phyloP scores from a whole-genome alignment of 1,140 invertebrate genomes.

The Cotesia vestalis region DNA sequence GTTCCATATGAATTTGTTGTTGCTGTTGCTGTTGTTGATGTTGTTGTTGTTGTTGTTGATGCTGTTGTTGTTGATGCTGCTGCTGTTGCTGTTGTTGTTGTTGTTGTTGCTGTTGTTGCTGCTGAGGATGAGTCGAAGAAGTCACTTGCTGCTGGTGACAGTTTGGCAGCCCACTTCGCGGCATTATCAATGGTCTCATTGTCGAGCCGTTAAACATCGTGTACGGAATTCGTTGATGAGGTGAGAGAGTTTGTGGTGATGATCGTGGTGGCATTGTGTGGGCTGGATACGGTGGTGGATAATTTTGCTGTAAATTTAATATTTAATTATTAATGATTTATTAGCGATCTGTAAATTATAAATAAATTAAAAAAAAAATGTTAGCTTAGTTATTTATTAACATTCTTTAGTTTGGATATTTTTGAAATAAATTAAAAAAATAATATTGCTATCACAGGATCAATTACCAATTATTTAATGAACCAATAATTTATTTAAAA shows the following conservation, averaged over 20 bases:
- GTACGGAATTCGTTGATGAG: conserved; percentile 50
- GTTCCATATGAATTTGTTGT: conserved; percentile 58
- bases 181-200: conserved; percentile 52
- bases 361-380: no score
- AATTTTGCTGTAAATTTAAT: conserved; percentile 44
- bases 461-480: no score
- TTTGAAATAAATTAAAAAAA: no score
- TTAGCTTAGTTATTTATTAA: no score
- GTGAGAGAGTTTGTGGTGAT: conserved; percentile 54
- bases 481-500: no score
- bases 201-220: conserved; percentile 54
- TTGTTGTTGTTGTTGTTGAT: conserved; percentile 46
- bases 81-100: conserved; percentile 45
- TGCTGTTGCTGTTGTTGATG: no score
- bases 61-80: background rate
- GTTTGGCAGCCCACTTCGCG: conserved; percentile 50
- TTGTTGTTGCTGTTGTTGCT: conserved; percentile 38
- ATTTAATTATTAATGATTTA: background rate
- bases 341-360: no score
- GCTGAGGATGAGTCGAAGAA: conserved; percentile 66
- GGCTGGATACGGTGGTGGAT: conserved; percentile 53
- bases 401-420: no score
- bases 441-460: no score
- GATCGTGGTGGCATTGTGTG: conserved; percentile 56
- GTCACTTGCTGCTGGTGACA: conserved; percentile 64